Evolutionary conservation across 2,888 invertebrate species (phyloP), one percentile per base, ranked within the genome.

Genomic region (Protula sp.): DNA sequence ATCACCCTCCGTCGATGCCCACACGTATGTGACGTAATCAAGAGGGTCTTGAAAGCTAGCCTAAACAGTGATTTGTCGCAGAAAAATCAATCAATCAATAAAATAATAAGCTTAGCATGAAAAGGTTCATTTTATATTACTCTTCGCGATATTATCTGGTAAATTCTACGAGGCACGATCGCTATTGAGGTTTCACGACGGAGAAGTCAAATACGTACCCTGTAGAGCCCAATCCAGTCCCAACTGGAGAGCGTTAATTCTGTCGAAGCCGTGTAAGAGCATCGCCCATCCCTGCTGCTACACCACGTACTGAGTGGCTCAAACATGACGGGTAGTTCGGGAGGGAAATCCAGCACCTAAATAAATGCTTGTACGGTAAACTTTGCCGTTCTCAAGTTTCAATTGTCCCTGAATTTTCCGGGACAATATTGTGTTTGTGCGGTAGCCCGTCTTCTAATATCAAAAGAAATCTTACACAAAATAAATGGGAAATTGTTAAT

Each of bases 161-260:
- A n/a, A n/a, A n/a, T n/a, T n/a, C n/a, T n/a, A n/a, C n/a, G n/a
- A n/a, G n/a, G n/a, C n/a, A n/a, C n/a, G n/a, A n/a, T n/a, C n/a
- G n/a, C n/a, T n/a, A n/a, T n/a, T n/a, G n/a, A n/a, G 9, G 38
- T 38, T 9, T 9, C 38, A 14, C 19, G 38, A 9, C 38, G 19
- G 38, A 31, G 22, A 0, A 50, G 14, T 50, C 27, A 14, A 29
- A 24, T 22, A 30, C 28, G 50, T 55, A 66, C 67, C 59, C 55
- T 63, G 51, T 62, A 67, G 22, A 68, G 59, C 14, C 64, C 68
- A 27, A 68, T 61, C 68, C 68, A 68, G 58, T 68, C 68, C 51
- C 64, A 59, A 2, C 54, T 28, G 5, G 55, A 47, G 2, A 62
- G 31, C 5, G 57, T 38, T 30, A 26, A 5, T 0, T 59, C 56